phyloP scores from a whole-genome alignment of 2,797 vertebrate species.

The Liparis tanakae region DNA sequence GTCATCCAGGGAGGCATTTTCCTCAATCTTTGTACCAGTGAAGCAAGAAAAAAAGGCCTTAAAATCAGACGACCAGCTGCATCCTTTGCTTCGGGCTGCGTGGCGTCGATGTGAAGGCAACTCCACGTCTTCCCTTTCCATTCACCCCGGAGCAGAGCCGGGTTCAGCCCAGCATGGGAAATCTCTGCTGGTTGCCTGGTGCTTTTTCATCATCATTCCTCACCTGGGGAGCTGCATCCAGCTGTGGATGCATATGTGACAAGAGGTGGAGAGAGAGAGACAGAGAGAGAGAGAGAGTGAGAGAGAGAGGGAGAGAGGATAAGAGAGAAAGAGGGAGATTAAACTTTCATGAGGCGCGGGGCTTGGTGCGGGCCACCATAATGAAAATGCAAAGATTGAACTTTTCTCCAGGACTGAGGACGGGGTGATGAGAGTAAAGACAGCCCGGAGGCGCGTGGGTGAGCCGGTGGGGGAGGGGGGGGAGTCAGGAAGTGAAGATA shows the following conservation, averaged over 20 bases:
- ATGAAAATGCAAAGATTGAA: slow-evolving; percentile 80
- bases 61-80: slow-evolving; percentile 61
- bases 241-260: slow-evolving; percentile 57
- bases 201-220: slow-evolving; percentile 77
- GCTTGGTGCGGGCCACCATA: slow-evolving; percentile 61
- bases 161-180: slow-evolving; percentile 55
- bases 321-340: slow-evolving; percentile 46
- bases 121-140: slow-evolving; percentile 44
- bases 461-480: background rate
- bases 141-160: slow-evolving; percentile 52
- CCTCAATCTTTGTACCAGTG: slow-evolving; percentile 44
- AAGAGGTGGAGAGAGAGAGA: slow-evolving; percentile 31
- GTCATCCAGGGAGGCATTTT: slow-evolving; percentile 49
- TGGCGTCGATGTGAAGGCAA: slow-evolving; percentile 60
- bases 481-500: slow-evolving; percentile 39
- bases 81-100: slow-evolving; percentile 54
- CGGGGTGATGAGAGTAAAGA: slow-evolving; percentile 62
- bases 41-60: slow-evolving; percentile 50
- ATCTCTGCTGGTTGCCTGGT: slow-evolving; percentile 62
- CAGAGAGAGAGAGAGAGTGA: background rate
- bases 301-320: background rate
- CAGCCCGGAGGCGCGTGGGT: slow-evolving; percentile 43
- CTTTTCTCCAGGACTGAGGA: slow-evolving; percentile 67
- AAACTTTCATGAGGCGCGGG: slow-evolving; percentile 74
- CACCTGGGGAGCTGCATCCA: slow-evolving; percentile 71